Percentiles rank a stretch among this genome's conserved stretches.
These are phyloP conservation scores for Propithecus deckenii DNA, from an alignment of 2,797 vertebrate species.

Conservation along the genomic window DNA sequence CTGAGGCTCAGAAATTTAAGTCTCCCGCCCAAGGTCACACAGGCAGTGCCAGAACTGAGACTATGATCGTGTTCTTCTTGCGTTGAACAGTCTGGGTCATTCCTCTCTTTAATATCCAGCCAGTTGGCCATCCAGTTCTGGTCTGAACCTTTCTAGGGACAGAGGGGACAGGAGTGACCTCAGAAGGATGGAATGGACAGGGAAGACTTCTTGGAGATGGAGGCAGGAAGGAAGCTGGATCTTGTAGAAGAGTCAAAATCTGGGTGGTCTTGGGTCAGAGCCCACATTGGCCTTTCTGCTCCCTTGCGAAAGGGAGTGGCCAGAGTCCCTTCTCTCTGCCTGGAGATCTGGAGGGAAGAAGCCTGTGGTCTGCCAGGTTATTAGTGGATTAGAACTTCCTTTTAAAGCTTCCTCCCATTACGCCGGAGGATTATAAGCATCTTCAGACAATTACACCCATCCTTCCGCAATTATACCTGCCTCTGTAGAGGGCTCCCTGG, in stretches of 20 bases:
- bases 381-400: constrained; percentile 57
- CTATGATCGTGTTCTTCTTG: neutral
- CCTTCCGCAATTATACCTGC: constrained; percentile 40
- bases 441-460: constrained; percentile 53
- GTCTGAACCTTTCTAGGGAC: neutral
- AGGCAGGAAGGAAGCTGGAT: neutral
- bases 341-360: neutral
- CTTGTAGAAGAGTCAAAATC: neutral
- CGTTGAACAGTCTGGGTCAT: neutral
- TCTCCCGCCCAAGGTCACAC: neutral
- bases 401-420: constrained; percentile 40
- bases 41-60: neutral
- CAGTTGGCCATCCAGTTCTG: neutral
- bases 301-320: constrained; percentile 43
- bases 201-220: neutral
- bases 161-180: neutral
- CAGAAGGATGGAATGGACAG: neutral
- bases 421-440: constrained; percentile 12
- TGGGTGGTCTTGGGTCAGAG: neutral
- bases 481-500: neutral
- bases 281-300: neutral
- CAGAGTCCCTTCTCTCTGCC: constrained; percentile 2
- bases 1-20: neutral
- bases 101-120: neutral
- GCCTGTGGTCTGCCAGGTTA: constrained; percentile 21